phyloP scores from a whole-genome alignment of 2,797 vertebrate species.

The Erpetoichthys calabaricus region DNA sequence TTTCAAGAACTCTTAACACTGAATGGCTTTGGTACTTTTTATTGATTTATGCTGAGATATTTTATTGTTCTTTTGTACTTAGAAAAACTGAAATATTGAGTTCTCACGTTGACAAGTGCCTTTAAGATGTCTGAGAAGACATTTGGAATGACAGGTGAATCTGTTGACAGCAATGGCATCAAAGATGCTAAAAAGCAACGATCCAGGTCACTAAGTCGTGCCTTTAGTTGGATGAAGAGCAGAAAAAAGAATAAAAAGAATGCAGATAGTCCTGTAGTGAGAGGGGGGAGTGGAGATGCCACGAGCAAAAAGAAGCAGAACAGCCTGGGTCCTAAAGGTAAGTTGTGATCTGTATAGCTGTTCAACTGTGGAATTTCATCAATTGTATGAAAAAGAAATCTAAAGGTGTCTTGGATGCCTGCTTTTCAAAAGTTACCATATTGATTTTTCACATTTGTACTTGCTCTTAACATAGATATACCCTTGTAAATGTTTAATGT shows the following conservation, averaged over 20 bases:
- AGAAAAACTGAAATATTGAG: no score
- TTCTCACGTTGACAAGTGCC: no score
- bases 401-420: no score
- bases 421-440: neutral
- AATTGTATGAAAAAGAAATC: no score
- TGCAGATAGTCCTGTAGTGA: neutral
- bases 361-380: no score
- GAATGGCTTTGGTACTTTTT: no score
- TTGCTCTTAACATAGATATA: neutral
- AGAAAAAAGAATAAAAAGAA: conserved; percentile 50
- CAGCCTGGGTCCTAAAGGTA: no score
- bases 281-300: neutral
- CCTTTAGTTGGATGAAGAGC: conserved; percentile 74
- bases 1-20: no score
- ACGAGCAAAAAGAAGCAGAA: neutral
- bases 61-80: no score
- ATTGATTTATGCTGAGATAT: no score
- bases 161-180: conserved; percentile 50
- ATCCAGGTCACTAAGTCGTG: conserved; percentile 54
- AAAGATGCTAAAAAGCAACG: conserved; percentile 51
- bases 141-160: conserved; percentile 7
- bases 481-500: no score
- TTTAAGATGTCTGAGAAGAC: conserved; percentile 46
- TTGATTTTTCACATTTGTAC: neutral
- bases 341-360: no score